phyloP scores from a whole-genome alignment of 37 sponge, comb jelly and placozoan species.

The Geodia barretti region DNA sequence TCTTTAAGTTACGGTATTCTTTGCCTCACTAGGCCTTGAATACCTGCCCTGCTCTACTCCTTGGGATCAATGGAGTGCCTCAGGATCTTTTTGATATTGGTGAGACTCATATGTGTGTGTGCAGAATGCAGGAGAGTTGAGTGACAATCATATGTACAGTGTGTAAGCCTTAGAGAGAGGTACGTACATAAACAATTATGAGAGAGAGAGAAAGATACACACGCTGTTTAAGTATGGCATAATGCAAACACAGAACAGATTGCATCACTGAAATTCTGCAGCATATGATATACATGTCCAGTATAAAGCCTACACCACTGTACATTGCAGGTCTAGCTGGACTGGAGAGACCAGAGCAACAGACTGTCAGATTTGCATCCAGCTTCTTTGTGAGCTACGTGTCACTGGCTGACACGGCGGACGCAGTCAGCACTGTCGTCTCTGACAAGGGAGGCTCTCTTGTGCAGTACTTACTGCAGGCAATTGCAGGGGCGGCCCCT shows the following conservation, averaged over 20 bases:
- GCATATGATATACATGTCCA: too few species aligned
- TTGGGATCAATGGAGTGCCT: conserved; percentile 2
- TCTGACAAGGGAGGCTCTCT: not conserved
- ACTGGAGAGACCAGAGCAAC: conserved; percentile 41
- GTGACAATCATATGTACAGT: too few species aligned
- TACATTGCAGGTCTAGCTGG: conserved; percentile 60
- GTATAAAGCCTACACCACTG: too few species aligned
- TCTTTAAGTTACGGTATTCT: not conserved
- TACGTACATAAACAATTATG: too few species aligned
- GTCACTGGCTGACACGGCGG: not conserved
- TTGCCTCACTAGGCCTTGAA: conserved; percentile 12
- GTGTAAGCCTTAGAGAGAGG: too few species aligned
- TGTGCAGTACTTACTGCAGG: conserved; percentile 46
- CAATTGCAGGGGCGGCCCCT: conserved; percentile 31
- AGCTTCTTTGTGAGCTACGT: conserved; percentile 39
- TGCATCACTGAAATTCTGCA: too few species aligned
- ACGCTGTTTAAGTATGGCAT: too few species aligned
- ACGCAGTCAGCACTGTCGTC: not conserved
- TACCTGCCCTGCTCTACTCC: conserved; percentile 11
- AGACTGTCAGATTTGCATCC: conserved; percentile 26
- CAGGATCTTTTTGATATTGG: conserved; percentile 21
- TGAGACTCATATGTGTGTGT: too few species aligned
- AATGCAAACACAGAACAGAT: too few species aligned
- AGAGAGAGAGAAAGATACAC: too few species aligned
- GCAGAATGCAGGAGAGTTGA: too few species aligned